phyloP scores from a whole-genome alignment of 2,888 invertebrate genomes.

The Chironomus tentans region DNA sequence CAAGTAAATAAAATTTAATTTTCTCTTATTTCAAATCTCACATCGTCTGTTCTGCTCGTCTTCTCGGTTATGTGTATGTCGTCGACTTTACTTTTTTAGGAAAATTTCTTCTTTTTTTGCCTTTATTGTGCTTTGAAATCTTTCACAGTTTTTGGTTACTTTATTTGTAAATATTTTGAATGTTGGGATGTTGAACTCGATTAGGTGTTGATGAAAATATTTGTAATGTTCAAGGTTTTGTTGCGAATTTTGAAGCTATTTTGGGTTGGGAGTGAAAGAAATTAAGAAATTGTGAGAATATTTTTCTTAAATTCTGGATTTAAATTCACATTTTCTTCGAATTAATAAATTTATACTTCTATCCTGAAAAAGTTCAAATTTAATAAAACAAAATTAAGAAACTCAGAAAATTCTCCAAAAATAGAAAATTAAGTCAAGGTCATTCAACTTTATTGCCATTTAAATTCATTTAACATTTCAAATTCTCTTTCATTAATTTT shows the following conservation, averaged over 20 bases:
- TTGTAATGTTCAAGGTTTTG: neutral
- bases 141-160: neutral
- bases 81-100: neutral
- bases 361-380: no score
- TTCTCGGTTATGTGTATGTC: neutral
- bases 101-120: neutral
- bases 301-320: no score
- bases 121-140: neutral
- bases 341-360: no score
- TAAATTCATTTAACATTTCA: neutral
- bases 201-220: neutral
- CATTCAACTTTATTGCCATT: slow-evolving; percentile 10
- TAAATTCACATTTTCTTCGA: no score
- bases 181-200: slow-evolving; percentile 2
- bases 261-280: no score
- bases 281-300: no score
- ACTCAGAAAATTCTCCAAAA: no score
- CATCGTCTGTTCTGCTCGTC: neutral
- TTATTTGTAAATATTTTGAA: neutral
- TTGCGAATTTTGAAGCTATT: neutral
- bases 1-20: slow-evolving; percentile 15
- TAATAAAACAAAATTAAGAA: no score
- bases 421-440: slow-evolving; percentile 14
- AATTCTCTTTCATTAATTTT: neutral
- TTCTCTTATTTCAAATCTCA: slow-evolving; percentile 7